A percentile compares a stretch with the other conserved stretches of the same genome.
Conservation (phyloP, 2,888 invertebrate species). For the Nomada hirtipes region DNA sequence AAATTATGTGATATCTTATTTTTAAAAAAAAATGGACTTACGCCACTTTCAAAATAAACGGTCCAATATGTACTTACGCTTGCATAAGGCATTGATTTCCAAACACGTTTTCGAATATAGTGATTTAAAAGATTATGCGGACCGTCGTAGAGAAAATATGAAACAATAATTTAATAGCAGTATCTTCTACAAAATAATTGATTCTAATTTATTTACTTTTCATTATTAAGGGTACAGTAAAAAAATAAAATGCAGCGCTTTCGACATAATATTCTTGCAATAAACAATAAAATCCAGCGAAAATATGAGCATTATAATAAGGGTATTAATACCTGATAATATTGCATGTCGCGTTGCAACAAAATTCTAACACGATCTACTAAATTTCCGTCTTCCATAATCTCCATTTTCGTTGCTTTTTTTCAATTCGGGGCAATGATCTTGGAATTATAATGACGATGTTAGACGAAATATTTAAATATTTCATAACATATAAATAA, state of each 20-base stretch:
- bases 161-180: background rate
- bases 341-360: constrained; percentile 92
- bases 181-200: background rate
- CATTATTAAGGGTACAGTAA: background rate
- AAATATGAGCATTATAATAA: constrained; percentile 6
- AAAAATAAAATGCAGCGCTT: too few species aligned
- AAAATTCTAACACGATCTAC: constrained; percentile 94
- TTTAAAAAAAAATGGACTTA: too few species aligned
- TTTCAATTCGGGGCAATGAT: constrained; percentile 30
- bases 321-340: constrained; percentile 89
- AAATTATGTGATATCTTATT: too few species aligned
- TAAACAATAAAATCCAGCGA: background rate
- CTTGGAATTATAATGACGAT: constrained; percentile 4
- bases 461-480: background rate
- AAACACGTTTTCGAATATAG: too few species aligned
- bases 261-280: background rate
- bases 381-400: constrained; percentile 95
- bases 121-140: too few species aligned
- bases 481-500: background rate
- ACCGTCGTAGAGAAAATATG: background rate
- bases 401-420: constrained; percentile 87
- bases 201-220: background rate
- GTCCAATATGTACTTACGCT: too few species aligned
- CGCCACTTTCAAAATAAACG: too few species aligned
- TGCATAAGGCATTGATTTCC: too few species aligned